phyloP scores from a whole-genome alignment of 1,140 invertebrate species.

The Steinernema khuongi region DNA sequence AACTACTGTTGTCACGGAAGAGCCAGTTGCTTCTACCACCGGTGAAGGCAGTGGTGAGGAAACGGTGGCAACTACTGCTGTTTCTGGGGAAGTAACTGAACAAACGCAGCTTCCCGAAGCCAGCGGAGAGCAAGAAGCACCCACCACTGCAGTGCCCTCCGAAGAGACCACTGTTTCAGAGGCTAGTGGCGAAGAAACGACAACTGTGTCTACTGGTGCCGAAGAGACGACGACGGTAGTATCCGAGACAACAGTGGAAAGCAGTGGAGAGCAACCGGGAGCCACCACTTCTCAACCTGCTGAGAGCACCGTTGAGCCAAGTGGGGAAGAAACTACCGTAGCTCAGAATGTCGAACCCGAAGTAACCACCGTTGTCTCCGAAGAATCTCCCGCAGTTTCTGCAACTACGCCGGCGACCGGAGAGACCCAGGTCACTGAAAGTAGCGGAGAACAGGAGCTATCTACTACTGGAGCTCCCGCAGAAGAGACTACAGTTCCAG shows the following conservation, averaged over 20 bases:
- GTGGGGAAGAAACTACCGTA: slow-evolving; percentile 20
- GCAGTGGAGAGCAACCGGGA: background rate
- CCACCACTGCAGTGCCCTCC: slow-evolving; percentile 13
- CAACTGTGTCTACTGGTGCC: background rate
- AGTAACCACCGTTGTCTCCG: background rate
- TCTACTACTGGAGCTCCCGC: background rate
- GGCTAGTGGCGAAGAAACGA: no score
- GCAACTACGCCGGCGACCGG: no score
- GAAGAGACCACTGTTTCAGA: background rate
- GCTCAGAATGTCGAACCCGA: background rate
- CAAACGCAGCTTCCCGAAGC: background rate
- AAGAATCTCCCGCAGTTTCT: no score
- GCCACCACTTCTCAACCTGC: background rate
- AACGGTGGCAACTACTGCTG: background rate
- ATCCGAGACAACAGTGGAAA: no score
- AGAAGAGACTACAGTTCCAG: slow-evolving; percentile 22
- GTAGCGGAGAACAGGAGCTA: no score
- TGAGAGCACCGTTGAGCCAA: background rate
- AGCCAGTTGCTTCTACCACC: background rate
- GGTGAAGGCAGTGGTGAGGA: slow-evolving; percentile 13
- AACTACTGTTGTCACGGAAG: slow-evolving; percentile 9
- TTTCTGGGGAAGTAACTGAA: slow-evolving; percentile 1
- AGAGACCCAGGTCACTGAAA: no score
- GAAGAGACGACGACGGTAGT: no score
- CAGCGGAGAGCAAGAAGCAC: background rate